These are phyloP conservation scores for Harpagus bidentatus DNA, from an alignment of 2,113 vertebrate genomes.

Conservation along the genomic window DNA sequence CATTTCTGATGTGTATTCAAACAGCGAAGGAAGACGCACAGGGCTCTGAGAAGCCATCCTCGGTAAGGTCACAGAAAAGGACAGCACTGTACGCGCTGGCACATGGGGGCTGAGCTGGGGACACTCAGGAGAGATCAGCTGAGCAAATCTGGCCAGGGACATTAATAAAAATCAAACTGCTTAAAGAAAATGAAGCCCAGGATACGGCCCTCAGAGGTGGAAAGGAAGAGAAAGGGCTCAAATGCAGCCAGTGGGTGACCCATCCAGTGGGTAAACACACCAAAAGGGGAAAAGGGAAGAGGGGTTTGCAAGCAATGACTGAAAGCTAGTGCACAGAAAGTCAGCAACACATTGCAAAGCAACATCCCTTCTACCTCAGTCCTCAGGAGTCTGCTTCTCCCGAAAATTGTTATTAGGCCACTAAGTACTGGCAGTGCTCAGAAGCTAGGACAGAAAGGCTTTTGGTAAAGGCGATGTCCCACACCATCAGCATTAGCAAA, in stretches of 20 bases:
- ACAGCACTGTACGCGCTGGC: background rate
- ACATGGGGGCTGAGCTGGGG: background rate
- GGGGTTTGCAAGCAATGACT: background rate
- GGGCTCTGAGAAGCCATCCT: background rate
- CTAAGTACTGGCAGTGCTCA: background rate
- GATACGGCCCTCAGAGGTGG: background rate
- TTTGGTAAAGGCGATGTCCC: background rate
- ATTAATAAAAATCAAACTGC: background rate
- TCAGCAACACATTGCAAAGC: background rate
- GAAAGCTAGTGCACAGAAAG: background rate
- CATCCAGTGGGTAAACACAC: background rate
- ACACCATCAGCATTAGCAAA: background rate
- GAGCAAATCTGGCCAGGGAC: background rate
- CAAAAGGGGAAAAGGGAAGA: background rate
- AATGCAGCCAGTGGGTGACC: background rate
- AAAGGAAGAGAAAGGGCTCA: background rate
- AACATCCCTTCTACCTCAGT: background rate
- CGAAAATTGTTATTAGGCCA: background rate
- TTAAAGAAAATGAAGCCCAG: background rate
- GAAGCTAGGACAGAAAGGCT: background rate
- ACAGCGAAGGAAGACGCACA: background rate
- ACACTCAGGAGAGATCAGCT: background rate
- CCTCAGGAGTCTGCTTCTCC: background rate
- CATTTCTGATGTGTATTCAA: slow-evolving; percentile 29
- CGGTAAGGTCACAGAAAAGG: slow-evolving; percentile 28